Conservation (phyloP, 2,888 invertebrate species). For the Hypolimnas misippus region DNA sequence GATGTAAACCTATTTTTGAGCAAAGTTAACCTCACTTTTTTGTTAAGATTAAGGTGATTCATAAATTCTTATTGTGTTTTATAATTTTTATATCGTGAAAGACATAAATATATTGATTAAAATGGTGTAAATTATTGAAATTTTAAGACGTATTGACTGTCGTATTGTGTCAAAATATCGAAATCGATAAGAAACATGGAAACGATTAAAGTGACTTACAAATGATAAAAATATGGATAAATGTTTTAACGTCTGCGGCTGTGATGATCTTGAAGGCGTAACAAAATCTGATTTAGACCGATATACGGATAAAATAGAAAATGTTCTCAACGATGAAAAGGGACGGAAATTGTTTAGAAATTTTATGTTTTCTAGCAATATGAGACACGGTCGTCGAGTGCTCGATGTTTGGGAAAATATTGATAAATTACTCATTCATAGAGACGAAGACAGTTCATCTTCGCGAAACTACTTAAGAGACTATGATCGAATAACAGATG, state of each 20-base stretch:
- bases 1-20: constrained; percentile 67
- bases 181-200: constrained; percentile 67
- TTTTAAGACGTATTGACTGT: constrained; percentile 19
- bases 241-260: constrained; percentile 78
- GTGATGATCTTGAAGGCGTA: constrained; percentile 71
- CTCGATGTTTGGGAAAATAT: constrained; percentile 74
- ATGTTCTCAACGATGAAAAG: constrained; percentile 76
- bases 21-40: constrained; percentile 72
- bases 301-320: constrained; percentile 79
- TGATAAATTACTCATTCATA: constrained; percentile 65
- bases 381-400: constrained; percentile 66
- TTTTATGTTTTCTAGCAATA: constrained; percentile 74
- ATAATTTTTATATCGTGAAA: constrained; percentile 1
- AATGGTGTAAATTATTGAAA: neutral
- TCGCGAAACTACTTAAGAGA: constrained; percentile 61
- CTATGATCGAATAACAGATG: constrained; percentile 64
- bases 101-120: neutral
- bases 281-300: constrained; percentile 79
- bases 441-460: constrained; percentile 63
- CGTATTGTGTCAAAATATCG: constrained; percentile 24
- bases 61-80: constrained; percentile 39
- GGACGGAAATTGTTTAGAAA: constrained; percentile 74
- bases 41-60: constrained; percentile 56
- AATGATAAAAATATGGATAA: constrained; percentile 73
- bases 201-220: constrained; percentile 51